Conservation (phyloP, 2,113 vertebrate genomes). For the Scopus umbretta region DNA sequence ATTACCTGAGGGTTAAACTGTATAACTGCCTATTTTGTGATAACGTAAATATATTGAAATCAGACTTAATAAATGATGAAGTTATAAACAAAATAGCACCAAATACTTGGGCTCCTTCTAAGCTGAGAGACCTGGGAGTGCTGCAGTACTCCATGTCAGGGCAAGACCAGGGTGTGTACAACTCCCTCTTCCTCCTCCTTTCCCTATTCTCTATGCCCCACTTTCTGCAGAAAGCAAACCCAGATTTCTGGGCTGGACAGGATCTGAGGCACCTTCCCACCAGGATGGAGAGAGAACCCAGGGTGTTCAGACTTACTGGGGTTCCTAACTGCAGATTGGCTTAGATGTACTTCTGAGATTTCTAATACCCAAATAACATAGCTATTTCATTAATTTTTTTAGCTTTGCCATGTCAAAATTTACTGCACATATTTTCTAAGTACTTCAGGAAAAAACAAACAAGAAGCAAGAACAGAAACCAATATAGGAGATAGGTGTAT, state of each 20-base stretch:
- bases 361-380: background rate
- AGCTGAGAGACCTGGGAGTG: background rate
- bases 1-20: background rate
- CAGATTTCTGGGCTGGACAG: background rate
- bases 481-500: background rate
- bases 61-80: background rate
- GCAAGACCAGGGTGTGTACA: constrained; percentile 24
- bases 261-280: background rate
- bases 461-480: background rate
- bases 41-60: background rate
- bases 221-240: background rate
- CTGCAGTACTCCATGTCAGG: constrained; percentile 24
- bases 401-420: background rate
- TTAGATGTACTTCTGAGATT: background rate
- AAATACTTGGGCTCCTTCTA: background rate
- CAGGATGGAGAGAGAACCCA: background rate
- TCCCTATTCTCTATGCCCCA: background rate
- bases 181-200: background rate
- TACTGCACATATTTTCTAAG: background rate
- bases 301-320: background rate
- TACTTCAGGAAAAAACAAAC: background rate
- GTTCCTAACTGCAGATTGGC: background rate
- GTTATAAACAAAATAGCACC: background rate
- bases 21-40: background rate
- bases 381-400: background rate